Base-by-base conservation (phyloP, 64 coral and sea anemone species). In the Dendrophyllia cribrosa region DNA sequence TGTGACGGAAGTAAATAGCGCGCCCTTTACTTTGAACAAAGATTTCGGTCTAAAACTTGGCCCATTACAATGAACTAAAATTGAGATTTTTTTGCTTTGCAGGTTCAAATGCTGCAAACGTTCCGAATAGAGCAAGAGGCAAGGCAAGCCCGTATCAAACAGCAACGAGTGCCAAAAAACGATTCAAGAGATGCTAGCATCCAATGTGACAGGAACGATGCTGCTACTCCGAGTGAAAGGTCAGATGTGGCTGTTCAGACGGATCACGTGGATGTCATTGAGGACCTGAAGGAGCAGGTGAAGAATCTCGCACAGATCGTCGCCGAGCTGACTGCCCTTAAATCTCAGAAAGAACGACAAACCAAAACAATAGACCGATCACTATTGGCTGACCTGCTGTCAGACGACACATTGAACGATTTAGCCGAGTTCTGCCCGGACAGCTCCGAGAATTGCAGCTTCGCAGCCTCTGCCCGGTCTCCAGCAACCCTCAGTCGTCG, bases 321-420 rank as follows among this genome's bases (percentile, higher is more conserved):
- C 8, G 58, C 15, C 58, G 58, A 72, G 34, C 69, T 72, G 26
- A 72, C 69, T 72, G 69, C 69, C 69, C 69, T 72, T 24, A 72
- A 45, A 13, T 66, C 34, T 34, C 34, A 34, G 34, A 34, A 11
- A 11, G 58, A 66, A 19, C 9, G n/a, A 66, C 5, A 66, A n/a
- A 15, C 63, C 63, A 66, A n/a, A 66, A 66, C 63, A 66, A 66
- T 66, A 66, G 63, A 66, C 63, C 63, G 63, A 15, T 14, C 63
- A 66, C 15, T 66, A 20, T 66, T 66, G 21, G 63, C 20, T 66
- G 16, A 66, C 16, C 63, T 66, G 63, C 63, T 66, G 14, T 66
- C 63, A 66, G 63, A 66, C 63, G 63, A 66, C 63, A 23, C 63
- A 66, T 19, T 66, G 63, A 66, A n/a, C 63, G 63, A 66, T n/a